A percentile compares a stretch with the other conserved stretches of the same genome.
Evolutionary conservation across 2,113 vertebrate species (phyloP).

Genomic region (Cairina moschata): DNA sequence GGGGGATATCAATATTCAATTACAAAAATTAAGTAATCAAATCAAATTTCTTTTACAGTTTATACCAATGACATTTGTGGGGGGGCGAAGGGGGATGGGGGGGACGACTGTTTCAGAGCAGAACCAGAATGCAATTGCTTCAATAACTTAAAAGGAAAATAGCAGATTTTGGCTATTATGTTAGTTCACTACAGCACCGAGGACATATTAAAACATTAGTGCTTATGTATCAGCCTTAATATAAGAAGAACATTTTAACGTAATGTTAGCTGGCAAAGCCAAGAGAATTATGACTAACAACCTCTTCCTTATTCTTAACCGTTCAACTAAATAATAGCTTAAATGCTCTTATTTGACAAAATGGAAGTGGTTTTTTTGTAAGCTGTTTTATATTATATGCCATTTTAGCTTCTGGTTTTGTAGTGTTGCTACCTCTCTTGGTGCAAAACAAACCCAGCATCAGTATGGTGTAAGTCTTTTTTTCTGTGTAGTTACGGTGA

Average conservation of each 20-base stretch:
- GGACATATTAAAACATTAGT: background rate
- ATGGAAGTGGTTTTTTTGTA: background rate
- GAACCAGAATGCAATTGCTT: background rate
- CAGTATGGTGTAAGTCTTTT: background rate
- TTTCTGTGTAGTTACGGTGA: background rate
- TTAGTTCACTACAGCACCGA: background rate
- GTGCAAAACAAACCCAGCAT: background rate
- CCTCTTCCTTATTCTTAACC: background rate
- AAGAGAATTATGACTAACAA: background rate
- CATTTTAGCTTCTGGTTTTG: background rate
- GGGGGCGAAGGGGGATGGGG: no score
- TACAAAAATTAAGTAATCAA: constrained; percentile 37
- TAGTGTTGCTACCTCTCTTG: background rate
- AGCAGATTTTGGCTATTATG: background rate
- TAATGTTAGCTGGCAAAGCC: background rate
- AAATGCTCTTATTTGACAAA: background rate
- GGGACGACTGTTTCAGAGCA: background rate
- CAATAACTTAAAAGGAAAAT: background rate
- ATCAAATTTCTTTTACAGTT: constrained; percentile 20
- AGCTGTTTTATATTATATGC: background rate
- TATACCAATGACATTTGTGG: background rate
- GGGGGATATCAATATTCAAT: constrained; percentile 47
- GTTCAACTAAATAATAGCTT: background rate
- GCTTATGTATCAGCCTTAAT: background rate
- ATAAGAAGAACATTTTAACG: background rate